A percentile compares a stretch with the other conserved stretches of the same genome.
Conservation (phyloP, 2,797 vertebrate genomes). For the Brachyalestes nurse region DNA sequence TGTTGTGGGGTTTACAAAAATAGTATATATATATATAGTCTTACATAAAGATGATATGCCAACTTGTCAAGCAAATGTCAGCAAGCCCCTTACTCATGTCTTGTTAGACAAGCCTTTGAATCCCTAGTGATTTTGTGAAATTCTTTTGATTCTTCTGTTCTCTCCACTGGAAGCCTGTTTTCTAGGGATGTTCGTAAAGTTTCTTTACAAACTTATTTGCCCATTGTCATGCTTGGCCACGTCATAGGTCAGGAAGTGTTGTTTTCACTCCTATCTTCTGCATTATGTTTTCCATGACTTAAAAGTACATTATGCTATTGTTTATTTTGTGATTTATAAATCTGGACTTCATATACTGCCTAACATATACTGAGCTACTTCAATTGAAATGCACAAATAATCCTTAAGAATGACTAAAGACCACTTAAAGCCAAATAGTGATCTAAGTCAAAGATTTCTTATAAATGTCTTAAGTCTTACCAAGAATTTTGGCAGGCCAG, state of each 20-base stretch:
- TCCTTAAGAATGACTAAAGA: not conserved
- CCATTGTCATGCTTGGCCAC: not conserved
- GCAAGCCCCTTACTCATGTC: not conserved
- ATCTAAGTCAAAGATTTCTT: not conserved
- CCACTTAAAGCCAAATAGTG: not conserved
- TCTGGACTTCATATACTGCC: not conserved
- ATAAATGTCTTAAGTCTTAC: not conserved
- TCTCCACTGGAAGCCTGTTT: not conserved
- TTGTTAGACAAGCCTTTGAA: conserved; percentile 11
- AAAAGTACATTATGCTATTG: not conserved
- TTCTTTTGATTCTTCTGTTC: conserved; percentile 10
- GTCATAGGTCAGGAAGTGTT: not conserved
- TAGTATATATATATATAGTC: no score
- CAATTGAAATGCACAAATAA: not conserved
- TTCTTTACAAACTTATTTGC: not conserved
- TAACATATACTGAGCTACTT: not conserved
- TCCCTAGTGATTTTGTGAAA: conserved; percentile 12
- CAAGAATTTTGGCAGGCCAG: not conserved
- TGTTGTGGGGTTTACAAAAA: no score
- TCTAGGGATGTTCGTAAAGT: not conserved
- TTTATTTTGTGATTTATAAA: not conserved
- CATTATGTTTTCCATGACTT: not conserved
- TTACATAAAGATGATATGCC: no score
- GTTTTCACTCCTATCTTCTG: not conserved
- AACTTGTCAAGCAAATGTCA: no score